Percentiles rank a stretch among this genome's conserved stretches.
Evolutionary conservation across 2,888 invertebrate species (phyloP).

Genomic region (Protophormia terraenovae): DNA sequence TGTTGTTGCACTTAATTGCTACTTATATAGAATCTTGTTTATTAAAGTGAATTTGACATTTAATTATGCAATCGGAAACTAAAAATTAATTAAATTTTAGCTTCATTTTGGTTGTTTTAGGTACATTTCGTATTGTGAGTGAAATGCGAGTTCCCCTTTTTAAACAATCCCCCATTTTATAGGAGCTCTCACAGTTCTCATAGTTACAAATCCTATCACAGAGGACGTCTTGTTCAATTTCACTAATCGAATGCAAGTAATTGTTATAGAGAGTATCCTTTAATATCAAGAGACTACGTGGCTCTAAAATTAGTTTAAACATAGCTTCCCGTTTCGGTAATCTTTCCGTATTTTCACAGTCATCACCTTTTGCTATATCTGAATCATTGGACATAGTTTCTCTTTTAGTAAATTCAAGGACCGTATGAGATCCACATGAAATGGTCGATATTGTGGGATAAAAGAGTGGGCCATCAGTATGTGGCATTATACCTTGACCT

Average conservation of each 20-base stretch:
- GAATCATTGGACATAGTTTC: slow-evolving; percentile 55
- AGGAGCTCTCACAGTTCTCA: slow-evolving; percentile 83
- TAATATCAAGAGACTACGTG: slow-evolving; percentile 92
- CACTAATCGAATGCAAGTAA: slow-evolving; percentile 93
- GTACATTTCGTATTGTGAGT: slow-evolving; percentile 95
- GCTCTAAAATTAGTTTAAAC: slow-evolving; percentile 92
- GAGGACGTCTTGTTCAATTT: slow-evolving; percentile 85
- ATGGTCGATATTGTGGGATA: slow-evolving; percentile 96
- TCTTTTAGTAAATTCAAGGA: slow-evolving; percentile 88
- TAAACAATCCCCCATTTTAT: slow-evolving; percentile 83
- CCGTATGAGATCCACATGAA: slow-evolving; percentile 93
- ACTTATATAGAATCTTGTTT: background rate
- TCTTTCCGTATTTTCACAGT: slow-evolving; percentile 15
- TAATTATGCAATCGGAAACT: background rate
- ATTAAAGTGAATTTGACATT: background rate
- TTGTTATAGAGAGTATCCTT: slow-evolving; percentile 90
- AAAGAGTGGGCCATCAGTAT: slow-evolving; percentile 97
- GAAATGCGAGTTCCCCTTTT: slow-evolving; percentile 93
- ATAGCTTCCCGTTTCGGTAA: slow-evolving; percentile 76
- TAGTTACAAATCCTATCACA: slow-evolving; percentile 85
- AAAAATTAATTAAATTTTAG: slow-evolving; percentile 82
- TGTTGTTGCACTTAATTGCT: slow-evolving; percentile 11
- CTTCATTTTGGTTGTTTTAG: slow-evolving; percentile 91
- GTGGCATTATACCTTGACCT: slow-evolving; percentile 98
- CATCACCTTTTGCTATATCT: slow-evolving; percentile 57